Base-by-base conservation (phyloP, 2,888 invertebrate species). In the Netelia inedita region DNA sequence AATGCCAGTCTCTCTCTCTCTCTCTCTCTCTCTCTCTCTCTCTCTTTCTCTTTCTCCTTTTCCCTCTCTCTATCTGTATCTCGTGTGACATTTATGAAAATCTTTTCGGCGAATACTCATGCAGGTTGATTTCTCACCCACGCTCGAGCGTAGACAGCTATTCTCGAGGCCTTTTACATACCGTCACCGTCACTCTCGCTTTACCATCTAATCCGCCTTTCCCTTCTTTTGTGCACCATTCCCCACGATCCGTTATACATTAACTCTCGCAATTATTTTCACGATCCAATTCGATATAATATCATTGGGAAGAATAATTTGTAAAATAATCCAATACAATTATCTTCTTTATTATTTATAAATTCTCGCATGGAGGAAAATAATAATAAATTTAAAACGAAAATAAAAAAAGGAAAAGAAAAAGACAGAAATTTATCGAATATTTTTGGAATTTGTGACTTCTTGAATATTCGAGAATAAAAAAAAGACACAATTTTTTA, bases 141-240 rank as follows among this genome's bases (percentile, higher is more conserved):
- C 80, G 68, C 71, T 19, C 57, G 11, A 57, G 10, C 50, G n/a
- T 16, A 55, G 16, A 55, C 63, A 41, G 61, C 63, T 66, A 53
- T 50, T 19, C 43, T 73, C 84, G 84, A 84, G 80, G 80, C 65
- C 79, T 75, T 75, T 75, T 79, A 41, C n/a, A 59, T 65, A 53
- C 46, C 21, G 76, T 57, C 66, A 66, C 76, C 68, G 80, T 80
- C 61, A 78, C 84, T 80, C 80, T 68, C 66, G 59, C 63, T 79
- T 71, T 21, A 57, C 79, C 71, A 71, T 79, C 79, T 79, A 69
- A 66, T 81, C 28, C 75, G 72, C 61, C 73, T 73, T 68, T 68
- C 76, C 66, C 76, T 69, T 76, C 53, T 69, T 73, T 61, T 43
- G 16, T 57, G 46, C 65, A 23, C 19, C 11, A 61, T 28, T 74